A percentile compares a stretch with the other conserved stretches of the same genome.
phyloP scores from a whole-genome alignment of 2,888 invertebrate species.

The Sphaerophoria rueppellii region DNA sequence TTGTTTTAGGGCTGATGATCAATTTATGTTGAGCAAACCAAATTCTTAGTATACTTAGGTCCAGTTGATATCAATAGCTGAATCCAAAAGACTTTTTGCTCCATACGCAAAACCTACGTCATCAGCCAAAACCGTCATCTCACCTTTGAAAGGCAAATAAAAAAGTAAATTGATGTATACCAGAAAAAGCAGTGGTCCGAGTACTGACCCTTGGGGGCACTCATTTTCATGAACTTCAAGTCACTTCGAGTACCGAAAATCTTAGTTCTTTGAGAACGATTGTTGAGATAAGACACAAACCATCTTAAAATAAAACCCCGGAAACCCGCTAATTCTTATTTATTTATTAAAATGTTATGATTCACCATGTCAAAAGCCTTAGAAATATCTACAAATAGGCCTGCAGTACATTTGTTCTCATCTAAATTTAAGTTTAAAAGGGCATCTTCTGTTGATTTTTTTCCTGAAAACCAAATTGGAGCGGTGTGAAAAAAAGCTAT shows the following conservation, averaged over 20 bases:
- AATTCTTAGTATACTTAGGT: background rate
- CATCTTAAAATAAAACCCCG: background rate
- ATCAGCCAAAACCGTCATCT: conserved; percentile 1
- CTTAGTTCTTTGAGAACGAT: conserved; percentile 2
- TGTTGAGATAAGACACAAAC: conserved; percentile 6
- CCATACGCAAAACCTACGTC: background rate
- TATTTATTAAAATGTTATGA: conserved; percentile 2
- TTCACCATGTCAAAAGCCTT: conserved; percentile 25
- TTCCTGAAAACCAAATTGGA: background rate
- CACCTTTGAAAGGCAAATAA: conserved; percentile 10
- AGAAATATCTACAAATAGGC: conserved; percentile 11
- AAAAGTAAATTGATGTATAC: background rate
- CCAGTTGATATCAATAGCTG: background rate
- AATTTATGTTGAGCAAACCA: background rate
- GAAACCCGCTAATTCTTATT: background rate
- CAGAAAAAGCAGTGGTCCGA: background rate
- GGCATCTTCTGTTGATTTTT: conserved; percentile 1
- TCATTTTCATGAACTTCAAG: background rate
- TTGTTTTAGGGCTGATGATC: background rate
- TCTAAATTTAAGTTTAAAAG: conserved; percentile 6
- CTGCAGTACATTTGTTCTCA: background rate
- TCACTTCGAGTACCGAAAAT: too few relatives aligned
- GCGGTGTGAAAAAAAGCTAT: background rate
- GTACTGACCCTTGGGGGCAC: background rate
- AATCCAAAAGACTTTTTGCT: background rate